phyloP scores from a whole-genome alignment of 2,113 vertebrate species.

The Thinocorus orbignyianus region DNA sequence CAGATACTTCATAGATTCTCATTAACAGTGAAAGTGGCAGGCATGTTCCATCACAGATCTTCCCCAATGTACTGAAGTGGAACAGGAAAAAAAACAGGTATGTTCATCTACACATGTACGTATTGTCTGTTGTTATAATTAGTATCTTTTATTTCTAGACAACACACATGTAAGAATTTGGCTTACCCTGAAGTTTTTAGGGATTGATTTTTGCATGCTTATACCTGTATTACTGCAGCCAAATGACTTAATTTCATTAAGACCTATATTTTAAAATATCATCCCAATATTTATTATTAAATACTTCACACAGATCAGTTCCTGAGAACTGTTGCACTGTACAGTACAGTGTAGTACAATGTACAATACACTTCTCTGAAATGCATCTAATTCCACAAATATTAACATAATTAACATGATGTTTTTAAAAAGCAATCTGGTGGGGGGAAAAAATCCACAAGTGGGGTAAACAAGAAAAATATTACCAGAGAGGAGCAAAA shows the following conservation, averaged over 20 bases:
- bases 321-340: neutral
- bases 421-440: neutral
- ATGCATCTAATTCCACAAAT: neutral
- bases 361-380: neutral
- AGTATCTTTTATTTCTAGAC: neutral
- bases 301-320: neutral
- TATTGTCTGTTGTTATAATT: neutral
- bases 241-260: neutral
- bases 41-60: neutral
- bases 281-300: neutral
- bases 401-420: neutral
- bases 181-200: neutral
- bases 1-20: slow-evolving; percentile 1
- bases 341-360: neutral
- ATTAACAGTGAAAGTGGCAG: neutral
- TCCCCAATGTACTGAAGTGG: neutral
- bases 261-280: neutral
- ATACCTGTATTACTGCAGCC: neutral
- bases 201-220: neutral
- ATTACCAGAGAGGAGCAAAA: neutral
- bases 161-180: neutral
- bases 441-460: rapidly evolving
- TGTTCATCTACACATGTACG: neutral
- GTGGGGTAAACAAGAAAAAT: neutral
- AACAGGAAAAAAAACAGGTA: neutral